These are phyloP conservation scores for Otis tarda DNA, from an alignment of 2,113 vertebrate species.

Conservation along the genomic window DNA sequence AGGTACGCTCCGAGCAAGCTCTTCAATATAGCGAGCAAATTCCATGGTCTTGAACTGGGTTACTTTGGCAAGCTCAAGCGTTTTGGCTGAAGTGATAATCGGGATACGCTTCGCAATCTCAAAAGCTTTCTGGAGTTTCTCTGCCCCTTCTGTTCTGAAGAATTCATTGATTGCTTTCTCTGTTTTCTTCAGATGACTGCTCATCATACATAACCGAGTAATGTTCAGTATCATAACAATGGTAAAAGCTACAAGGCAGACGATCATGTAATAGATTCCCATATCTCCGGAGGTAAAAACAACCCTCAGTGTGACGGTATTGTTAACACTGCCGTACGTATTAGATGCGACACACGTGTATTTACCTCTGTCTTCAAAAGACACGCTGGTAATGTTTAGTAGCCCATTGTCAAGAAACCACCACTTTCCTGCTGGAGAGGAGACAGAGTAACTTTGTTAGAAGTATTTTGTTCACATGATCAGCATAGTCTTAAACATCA, in stretches of 20 bases:
- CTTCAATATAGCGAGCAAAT: slow-evolving; percentile 97
- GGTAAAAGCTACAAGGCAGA: slow-evolving; percentile 96
- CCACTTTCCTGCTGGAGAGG: slow-evolving; percentile 82
- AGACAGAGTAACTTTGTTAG: slow-evolving; percentile 39
- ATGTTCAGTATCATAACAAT: slow-evolving; percentile 95
- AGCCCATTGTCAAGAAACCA: slow-evolving; percentile 83
- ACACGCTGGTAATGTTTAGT: slow-evolving; percentile 92
- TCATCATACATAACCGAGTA: slow-evolving; percentile 99
- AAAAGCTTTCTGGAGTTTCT: slow-evolving; percentile 98
- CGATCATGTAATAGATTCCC: slow-evolving; percentile 98
- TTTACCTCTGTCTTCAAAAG: slow-evolving; percentile 92
- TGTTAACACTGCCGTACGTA: slow-evolving; percentile 82
- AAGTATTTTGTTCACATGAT: background rate
- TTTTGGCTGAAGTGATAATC: slow-evolving; percentile 98
- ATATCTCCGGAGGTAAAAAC: slow-evolving; percentile 93
- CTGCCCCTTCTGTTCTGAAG: slow-evolving; percentile 97
- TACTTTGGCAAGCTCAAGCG: slow-evolving; percentile 96
- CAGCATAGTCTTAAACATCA: background rate
- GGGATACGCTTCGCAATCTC: slow-evolving; percentile 98
- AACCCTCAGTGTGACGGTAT: slow-evolving; percentile 92
- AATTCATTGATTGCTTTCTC: slow-evolving; percentile 99
- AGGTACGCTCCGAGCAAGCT: slow-evolving; percentile 94
- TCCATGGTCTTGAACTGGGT: slow-evolving; percentile 99
- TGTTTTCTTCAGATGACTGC: slow-evolving; percentile 98
- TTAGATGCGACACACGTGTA: slow-evolving; percentile 94